Base-by-base conservation (phyloP, 2,113 vertebrate genomes). In the Labeo catla region DNA sequence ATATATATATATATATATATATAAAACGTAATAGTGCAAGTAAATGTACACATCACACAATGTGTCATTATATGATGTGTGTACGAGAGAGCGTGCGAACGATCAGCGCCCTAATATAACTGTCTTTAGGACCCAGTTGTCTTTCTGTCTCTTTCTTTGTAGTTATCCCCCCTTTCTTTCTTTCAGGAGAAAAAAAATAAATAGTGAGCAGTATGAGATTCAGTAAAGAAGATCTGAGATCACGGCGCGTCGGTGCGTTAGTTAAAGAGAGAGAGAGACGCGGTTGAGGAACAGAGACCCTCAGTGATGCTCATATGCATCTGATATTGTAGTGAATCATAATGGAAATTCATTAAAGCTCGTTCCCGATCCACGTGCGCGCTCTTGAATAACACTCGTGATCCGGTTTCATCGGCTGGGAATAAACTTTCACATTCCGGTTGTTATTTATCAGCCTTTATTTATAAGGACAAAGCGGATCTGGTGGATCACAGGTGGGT, bases 51-150 rank as follows among this genome's bases (percentile, higher is more conserved):
- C 72, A 8, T 74, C n/a, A 23, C 21, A 49, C 21, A 74, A 23
- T 10, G 4, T 47, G 45, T 73, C 19, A 3, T 11, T 68, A 16
- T 16, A 34, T 70, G 36, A 70, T 9, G 34, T 70, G 8, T 50
- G 13, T n/a, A 9, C 1, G n/a, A n/a, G 12, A 50, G 28, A 34
- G 23, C 4, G 57, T 2, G 36, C 16, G 77, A 80, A 16, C 34
- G 7, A 8, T 34, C 10, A 87, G 76, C 28, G 1, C 23, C 15
- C 12, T 43, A 87, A 85, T 21, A 0, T 8, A 61, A 79, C 93
- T 84, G 45, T 47, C 94, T 93, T 81, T 95, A 95, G 94, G 94
- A 95, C 95, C 95, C 94, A 88, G 93, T 21, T 74, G 65, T 39
- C 79, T 78, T 63, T 86, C 84, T 88, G 82, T 84, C 82, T 86